Percentiles rank a stretch among this genome's conserved stretches.
Conservation (phyloP, 2,888 invertebrate genomes). For the Chrysomela aeneicollis region DNA sequence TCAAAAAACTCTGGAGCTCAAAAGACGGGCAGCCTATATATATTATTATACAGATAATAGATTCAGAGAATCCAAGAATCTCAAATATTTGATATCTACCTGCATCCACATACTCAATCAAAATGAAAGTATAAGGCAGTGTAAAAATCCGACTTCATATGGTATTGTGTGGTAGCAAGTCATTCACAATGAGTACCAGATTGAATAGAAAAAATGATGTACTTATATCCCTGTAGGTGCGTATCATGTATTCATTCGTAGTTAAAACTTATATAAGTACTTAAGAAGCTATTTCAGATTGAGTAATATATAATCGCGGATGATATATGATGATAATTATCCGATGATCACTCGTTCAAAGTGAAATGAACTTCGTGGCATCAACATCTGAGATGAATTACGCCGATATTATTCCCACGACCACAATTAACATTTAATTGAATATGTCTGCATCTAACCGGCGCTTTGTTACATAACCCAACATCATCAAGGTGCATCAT, state of each 20-base stretch:
- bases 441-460: neutral
- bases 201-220: too few relatives aligned
- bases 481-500: neutral
- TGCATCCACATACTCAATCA: too few relatives aligned
- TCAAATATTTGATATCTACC: too few relatives aligned
- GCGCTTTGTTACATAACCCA: neutral
- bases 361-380: slow-evolving; percentile 5
- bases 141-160: too few relatives aligned
- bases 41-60: too few relatives aligned
- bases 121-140: too few relatives aligned
- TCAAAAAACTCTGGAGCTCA: too few relatives aligned
- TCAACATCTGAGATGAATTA: slow-evolving; percentile 2
- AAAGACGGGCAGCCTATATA: too few relatives aligned
- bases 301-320: neutral
- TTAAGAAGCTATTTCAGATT: neutral
- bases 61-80: too few relatives aligned
- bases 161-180: too few relatives aligned
- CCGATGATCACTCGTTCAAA: neutral
- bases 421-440: slow-evolving; percentile 3
- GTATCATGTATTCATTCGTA: neutral
- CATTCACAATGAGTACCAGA: too few relatives aligned
- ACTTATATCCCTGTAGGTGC: too few relatives aligned
- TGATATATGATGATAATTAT: neutral
- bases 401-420: slow-evolving; percentile 1
- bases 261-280: neutral